A percentile compares a stretch with the other conserved stretches of the same genome.
Evolutionary conservation across 2,113 vertebrate species (phyloP).

Genomic region (Paradisaea rubra): DNA sequence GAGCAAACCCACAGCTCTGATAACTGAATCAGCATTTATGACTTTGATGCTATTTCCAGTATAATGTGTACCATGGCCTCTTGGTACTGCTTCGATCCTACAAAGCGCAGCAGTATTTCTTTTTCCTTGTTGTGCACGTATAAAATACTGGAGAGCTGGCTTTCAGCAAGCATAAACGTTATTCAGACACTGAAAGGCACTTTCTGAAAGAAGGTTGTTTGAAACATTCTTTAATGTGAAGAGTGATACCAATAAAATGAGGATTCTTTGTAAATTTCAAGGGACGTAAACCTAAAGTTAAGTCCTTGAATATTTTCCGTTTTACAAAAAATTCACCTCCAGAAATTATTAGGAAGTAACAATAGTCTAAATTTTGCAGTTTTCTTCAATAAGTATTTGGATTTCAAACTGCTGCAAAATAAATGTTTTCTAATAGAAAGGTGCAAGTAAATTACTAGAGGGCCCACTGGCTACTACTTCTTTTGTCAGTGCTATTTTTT

Average conservation of each 20-base stretch:
- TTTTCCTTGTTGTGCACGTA: background rate
- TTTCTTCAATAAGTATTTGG: background rate
- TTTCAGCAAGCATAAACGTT: background rate
- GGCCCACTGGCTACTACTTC: background rate
- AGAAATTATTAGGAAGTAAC: background rate
- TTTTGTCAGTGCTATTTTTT: background rate
- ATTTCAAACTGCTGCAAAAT: background rate
- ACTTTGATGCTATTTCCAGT: constrained; percentile 22
- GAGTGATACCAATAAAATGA: background rate
- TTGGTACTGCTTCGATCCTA: background rate
- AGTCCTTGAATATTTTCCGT: background rate
- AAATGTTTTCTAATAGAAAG: background rate
- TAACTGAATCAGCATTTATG: constrained; percentile 36
- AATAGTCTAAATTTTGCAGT: background rate
- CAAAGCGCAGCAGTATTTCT: background rate
- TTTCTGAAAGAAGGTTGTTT: background rate
- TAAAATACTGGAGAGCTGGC: background rate
- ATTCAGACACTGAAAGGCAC: background rate
- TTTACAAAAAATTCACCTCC: background rate
- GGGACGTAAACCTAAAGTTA: background rate
- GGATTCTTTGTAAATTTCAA: background rate
- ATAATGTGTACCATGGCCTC: background rate
- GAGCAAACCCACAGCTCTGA: background rate
- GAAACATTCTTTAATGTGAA: background rate
- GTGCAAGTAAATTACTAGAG: background rate